These are phyloP conservation scores for Crotalus helleri DNA, from an alignment of 2,113 vertebrate species.

Conservation along the genomic window DNA sequence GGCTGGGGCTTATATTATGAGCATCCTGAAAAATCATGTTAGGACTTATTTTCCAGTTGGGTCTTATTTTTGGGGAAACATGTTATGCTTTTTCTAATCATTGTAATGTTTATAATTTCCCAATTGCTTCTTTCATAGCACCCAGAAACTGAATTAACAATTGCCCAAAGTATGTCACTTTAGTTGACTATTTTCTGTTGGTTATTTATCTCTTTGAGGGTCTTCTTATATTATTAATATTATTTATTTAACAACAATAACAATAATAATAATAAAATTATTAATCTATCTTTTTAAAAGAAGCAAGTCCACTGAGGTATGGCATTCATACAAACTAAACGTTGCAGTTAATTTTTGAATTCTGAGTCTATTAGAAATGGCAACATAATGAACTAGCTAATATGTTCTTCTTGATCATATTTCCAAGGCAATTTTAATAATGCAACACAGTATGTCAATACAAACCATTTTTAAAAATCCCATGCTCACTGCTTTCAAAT, in stretches of 20 bases:
- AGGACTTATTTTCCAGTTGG: no score
- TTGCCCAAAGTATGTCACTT: background rate
- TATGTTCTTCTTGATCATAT: background rate
- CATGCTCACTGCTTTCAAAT: background rate
- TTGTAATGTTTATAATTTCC: background rate
- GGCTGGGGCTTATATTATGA: no score
- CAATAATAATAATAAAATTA: background rate
- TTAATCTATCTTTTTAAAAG: background rate
- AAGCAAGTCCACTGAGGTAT: background rate
- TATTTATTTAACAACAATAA: background rate
- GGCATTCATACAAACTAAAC: background rate
- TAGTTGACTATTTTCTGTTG: background rate
- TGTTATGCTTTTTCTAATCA: background rate
- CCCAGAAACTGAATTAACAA: background rate
- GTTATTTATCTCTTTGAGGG: background rate
- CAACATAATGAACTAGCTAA: background rate
- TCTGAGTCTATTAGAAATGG: background rate
- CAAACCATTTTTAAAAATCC: background rate
- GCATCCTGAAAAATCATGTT: no score
- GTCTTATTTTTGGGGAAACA: no score
- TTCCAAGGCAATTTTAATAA: background rate
- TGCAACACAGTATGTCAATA: background rate
- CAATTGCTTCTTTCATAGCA: background rate
- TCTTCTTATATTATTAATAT: background rate
- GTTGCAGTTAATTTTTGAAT: background rate